Base-by-base conservation (phyloP, 2,797 vertebrate genomes). In the Spizella passerina region DNA sequence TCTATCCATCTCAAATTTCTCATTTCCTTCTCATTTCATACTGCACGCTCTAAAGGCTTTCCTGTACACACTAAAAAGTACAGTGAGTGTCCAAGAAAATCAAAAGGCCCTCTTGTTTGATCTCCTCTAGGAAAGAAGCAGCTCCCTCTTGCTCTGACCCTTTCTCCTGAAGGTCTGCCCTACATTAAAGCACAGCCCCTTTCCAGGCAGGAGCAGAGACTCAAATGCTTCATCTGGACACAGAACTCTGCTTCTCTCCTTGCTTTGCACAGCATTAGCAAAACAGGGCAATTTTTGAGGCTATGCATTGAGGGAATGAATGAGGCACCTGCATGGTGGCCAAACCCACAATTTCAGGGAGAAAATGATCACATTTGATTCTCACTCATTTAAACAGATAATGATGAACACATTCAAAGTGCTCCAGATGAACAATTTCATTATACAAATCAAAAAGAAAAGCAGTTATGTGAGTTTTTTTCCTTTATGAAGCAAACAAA, bases 381-480 rank as follows among this genome's bases (percentile, higher is more conserved):
- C 32, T 39, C 8, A 0, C 20, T 77, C 26, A 39, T 81, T 52
- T 52, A 39, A 86, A 39, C 2, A 7, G n/a, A 16, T 29, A 75
- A 76, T 17, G 9, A 72, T 22, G 29, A 72, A 63, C 7, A 47
- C 0, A 2, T 73, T 57, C n/a, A 7, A 80, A 72, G 44, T 20
- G 46, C 32, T 41, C 21, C 36, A 84, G 52, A 53, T 2, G 1
- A 94, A 79, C 72, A 84, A 53, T 20, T 64, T 19, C 71, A 66
- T 29, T 24, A 34, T 0, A 15, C 10, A 79, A 69, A 84, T 20
- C 14, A 52, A 49, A 55, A 57, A 43, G 23, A 69, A 72, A 82
- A 65, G 36, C 7, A 65, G 19, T n/a, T 63, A 7, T 2, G 2
- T 38, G 16, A 1, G 0, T 0, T 63, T 84, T 84, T 38, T 41